Evolutionary conservation across 2,797 vertebrate genomes (phyloP).

Genomic region (Pogoniulus pusillus): DNA sequence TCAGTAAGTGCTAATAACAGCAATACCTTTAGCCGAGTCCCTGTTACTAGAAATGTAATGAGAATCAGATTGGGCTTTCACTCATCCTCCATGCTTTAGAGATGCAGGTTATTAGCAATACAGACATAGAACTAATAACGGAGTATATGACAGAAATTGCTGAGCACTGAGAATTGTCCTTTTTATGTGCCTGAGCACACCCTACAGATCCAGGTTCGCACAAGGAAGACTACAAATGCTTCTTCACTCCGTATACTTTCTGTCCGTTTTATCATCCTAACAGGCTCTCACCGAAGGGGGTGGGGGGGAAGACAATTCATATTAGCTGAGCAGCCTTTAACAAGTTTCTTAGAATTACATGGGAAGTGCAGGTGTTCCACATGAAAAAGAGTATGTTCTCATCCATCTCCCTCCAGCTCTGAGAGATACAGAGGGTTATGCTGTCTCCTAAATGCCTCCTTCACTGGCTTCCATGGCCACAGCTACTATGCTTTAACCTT

Average conservation of each 20-base stretch:
- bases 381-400: background rate
- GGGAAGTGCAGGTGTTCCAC: background rate
- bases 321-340: too few relatives aligned
- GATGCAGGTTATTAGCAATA: background rate
- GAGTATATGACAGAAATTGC: background rate
- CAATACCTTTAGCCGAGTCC: background rate
- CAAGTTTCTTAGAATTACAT: background rate
- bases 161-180: background rate
- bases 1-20: background rate
- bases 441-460: background rate
- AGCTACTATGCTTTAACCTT: background rate
- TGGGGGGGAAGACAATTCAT: too few relatives aligned
- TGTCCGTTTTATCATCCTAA: too few relatives aligned
- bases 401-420: background rate
- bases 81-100: background rate
- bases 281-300: too few relatives aligned
- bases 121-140: background rate
- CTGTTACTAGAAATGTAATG: background rate
- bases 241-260: too few relatives aligned
- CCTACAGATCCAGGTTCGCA: background rate
- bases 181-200: background rate
- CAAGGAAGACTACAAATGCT: too few relatives aligned
- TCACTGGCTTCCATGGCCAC: background rate
- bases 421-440: background rate
- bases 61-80: background rate